phyloP scores from a whole-genome alignment of 2,888 invertebrate species.

The Morinoia aosen region DNA sequence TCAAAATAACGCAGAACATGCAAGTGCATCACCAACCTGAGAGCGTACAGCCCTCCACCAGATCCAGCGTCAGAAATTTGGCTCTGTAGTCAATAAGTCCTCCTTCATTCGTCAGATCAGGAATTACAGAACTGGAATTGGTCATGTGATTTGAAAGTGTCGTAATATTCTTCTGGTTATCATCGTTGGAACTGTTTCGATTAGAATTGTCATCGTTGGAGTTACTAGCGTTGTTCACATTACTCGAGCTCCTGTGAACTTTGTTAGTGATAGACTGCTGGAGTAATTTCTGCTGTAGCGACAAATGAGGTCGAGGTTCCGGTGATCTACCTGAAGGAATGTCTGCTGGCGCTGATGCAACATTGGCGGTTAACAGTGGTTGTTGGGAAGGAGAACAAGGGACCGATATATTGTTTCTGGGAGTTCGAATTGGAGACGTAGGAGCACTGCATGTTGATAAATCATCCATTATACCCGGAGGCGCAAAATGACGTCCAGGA shows the following conservation, averaged over 20 bases:
- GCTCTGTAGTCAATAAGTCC: slow-evolving; percentile 61
- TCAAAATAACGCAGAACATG: background rate
- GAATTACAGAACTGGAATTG: background rate
- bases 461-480: background rate
- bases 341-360: background rate
- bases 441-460: background rate
- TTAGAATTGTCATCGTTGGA: background rate
- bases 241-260: background rate
- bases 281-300: slow-evolving; percentile 33
- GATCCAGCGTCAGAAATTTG: slow-evolving; percentile 66
- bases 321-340: background rate
- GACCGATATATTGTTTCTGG: background rate
- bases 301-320: background rate
- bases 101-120: slow-evolving; percentile 43
- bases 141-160: too few relatives aligned
- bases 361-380: background rate
- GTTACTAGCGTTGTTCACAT: background rate
- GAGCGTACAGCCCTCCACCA: slow-evolving; percentile 64
- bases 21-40: slow-evolving; percentile 63
- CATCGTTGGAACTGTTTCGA: background rate
- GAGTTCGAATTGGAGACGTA: background rate
- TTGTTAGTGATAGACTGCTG: slow-evolving; percentile 39
- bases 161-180: background rate
- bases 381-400: background rate
- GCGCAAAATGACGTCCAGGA: background rate